Evolutionary conservation across 30 jellyfish, hydroid and myxozoan genomes (phyloP), one percentile per base, ranked within the genome.

Genomic region (Hydractinia echinata): DNA sequence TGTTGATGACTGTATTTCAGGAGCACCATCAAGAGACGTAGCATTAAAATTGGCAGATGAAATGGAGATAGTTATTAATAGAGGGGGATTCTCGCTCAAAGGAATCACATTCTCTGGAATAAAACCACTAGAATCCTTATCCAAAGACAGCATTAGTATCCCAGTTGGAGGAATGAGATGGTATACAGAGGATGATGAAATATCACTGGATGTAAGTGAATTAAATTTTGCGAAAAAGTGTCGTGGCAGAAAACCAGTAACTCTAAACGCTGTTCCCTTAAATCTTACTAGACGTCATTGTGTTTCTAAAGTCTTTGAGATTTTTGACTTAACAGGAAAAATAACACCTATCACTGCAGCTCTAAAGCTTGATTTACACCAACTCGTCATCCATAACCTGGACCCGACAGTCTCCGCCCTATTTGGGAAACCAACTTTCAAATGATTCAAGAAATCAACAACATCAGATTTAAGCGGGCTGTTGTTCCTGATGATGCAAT

Each of bases 261-360:
- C 20, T 8, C 53, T 1, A 1, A 8, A 50, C 19, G 44, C 20
- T n/a, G 10, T 67, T 53, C 20, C 44, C 44, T 53, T 53, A 8
- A 10, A 8, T 18, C 77, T 67, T n/a, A 53, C 44, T 53, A 53
- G 13, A 30, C 44, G 44, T 2, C 11, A 74, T 4, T 74, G 83
- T 8, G 66, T 56, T 7, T 72, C 82, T 10, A 72, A 72, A 54
- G 82, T 51, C 51, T 51, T 76, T 3, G 82, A 72, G 18, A 72
- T 72, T 72, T 72, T 72, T 16, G 73, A 50, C 76, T 5, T 49
- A 19, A 74, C 83, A 6, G 73, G 73, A 53, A 74, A 74, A 74
- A 51, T 51, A 30, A 44, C 73, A 20, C 51, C 69, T 11, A 7
- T 7, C 64, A 56, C 64, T 16, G 48, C 73, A 30, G 0, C 83